Base-by-base conservation (phyloP, 2,888 invertebrate genomes). In the Chloroclystis v-ata region DNA sequence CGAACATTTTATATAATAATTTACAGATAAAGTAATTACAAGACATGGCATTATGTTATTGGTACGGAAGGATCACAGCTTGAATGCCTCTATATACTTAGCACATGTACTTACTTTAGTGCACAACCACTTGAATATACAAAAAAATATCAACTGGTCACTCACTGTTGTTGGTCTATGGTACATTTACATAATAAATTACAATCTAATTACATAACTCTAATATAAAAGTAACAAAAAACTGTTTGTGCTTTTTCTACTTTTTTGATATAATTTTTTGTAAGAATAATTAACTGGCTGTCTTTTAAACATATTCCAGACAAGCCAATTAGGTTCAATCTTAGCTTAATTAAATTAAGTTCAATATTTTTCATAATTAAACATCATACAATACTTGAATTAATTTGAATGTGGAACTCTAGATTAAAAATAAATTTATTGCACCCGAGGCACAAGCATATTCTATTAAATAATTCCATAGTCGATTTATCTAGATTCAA, bases 281-380 rank as follows among this genome's bases (percentile, higher is more conserved):
- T 59, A 56, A 54, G 43, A 53, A 64, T 35, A 40, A 8, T 10
- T 39, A 38, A 55, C 60, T 65, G 68, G 63, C 60, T 50, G 71
- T 72, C 78, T 52, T 77, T 73, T 66, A 65, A 81, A 81, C 80
- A 81, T 78, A 81, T 81, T 63, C 63, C 63, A 67, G 76, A 77
- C 69, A 39, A 52, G 56, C 69, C 65, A 64, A 61, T 53, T 47
- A 42, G 52, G 12, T 35, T 47, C n/a, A 30, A 10, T 9, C 32
- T 28, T 38, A 13, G 43, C 40, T 52, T 24, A 28, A 52, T 52
- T 52, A 54, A 33, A 52, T 33, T 43, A 33, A 43, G 30, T 41
- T 32, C 35, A 43, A 49, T 29, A 26, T 35, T 25, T 37, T 46
- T 37, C 39, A 33, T 46, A 51, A 45, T 35, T 35, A 35, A 35